A percentile compares a stretch with the other conserved stretches of the same genome.
phyloP scores from a whole-genome alignment of 2,888 invertebrate species.

The Diloba caeruleocephala region DNA sequence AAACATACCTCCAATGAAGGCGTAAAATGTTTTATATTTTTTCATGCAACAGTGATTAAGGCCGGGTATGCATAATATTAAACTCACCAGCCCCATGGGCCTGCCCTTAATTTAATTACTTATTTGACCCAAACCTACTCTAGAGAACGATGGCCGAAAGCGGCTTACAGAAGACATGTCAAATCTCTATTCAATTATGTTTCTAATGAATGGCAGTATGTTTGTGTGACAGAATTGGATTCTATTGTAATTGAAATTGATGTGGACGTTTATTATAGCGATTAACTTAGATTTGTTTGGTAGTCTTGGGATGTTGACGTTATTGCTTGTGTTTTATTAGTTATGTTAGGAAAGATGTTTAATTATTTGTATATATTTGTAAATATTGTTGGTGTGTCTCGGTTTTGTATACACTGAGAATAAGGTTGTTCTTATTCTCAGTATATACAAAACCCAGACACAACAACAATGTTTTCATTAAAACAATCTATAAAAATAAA shows the following conservation, averaged over 20 bases:
- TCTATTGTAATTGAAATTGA: slow-evolving; percentile 55
- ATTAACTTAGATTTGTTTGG: slow-evolving; percentile 44
- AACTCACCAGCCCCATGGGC: slow-evolving; percentile 60
- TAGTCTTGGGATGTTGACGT: slow-evolving; percentile 1
- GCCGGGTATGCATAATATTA: slow-evolving; percentile 61
- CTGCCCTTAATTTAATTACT: slow-evolving; percentile 73
- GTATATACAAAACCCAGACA: no score
- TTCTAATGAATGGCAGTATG: slow-evolving; percentile 56
- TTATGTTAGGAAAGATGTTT: not conserved
- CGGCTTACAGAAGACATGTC: slow-evolving; percentile 63
- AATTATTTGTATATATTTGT: no score
- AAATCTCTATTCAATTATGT: slow-evolving; percentile 73
- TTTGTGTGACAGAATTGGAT: slow-evolving; percentile 55
- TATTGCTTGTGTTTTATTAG: not conserved
- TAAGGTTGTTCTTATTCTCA: no score
- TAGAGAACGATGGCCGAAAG: slow-evolving; percentile 20
- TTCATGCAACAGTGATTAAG: slow-evolving; percentile 35
- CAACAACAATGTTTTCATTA: no score
- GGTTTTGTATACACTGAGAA: no score
- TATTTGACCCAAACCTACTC: slow-evolving; percentile 67
- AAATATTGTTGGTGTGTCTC: no score
- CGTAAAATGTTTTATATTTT: slow-evolving; percentile 22
- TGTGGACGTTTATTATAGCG: slow-evolving; percentile 40
- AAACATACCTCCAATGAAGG: slow-evolving; percentile 9
- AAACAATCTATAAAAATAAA: no score